phyloP scores from a whole-genome alignment of 2,797 vertebrate genomes.

The Sebastes melanostomus region DNA sequence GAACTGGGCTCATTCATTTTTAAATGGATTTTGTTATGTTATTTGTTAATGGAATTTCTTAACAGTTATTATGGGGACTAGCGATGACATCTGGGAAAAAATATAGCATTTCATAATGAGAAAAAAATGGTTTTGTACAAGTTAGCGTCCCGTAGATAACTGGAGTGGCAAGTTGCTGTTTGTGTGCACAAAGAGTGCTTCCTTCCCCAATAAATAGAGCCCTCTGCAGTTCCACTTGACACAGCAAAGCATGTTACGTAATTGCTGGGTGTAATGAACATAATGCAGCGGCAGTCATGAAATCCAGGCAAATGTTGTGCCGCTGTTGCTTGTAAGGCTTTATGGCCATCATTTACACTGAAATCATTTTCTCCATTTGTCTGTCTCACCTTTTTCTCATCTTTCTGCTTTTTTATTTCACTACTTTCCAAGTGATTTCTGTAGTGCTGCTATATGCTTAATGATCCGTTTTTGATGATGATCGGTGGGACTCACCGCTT shows the following conservation, averaged over 20 bases:
- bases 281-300: constrained; percentile 23
- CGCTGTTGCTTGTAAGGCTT: constrained; percentile 28
- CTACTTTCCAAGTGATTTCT: not conserved
- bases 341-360: not conserved
- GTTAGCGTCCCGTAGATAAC: not conserved
- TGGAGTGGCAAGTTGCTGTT: not conserved
- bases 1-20: not conserved
- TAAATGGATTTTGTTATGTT: no score
- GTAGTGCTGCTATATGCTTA: not conserved
- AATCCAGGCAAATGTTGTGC: constrained; percentile 31
- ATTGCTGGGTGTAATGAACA: constrained; percentile 54
- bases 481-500: constrained; percentile 21
- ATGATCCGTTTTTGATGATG: not conserved
- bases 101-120: not conserved
- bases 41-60: no score
- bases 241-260: constrained; percentile 59
- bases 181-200: not conserved
- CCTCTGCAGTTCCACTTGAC: constrained; percentile 45
- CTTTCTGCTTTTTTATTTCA: not conserved
- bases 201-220: constrained; percentile 43
- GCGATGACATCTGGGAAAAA: not conserved
- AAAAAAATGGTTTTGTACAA: not conserved
- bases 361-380: not conserved
- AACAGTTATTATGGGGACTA: not conserved
- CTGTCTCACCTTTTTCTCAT: not conserved